Conservation (phyloP, 2,888 invertebrate genomes). For the Eristalinus aeneus region DNA sequence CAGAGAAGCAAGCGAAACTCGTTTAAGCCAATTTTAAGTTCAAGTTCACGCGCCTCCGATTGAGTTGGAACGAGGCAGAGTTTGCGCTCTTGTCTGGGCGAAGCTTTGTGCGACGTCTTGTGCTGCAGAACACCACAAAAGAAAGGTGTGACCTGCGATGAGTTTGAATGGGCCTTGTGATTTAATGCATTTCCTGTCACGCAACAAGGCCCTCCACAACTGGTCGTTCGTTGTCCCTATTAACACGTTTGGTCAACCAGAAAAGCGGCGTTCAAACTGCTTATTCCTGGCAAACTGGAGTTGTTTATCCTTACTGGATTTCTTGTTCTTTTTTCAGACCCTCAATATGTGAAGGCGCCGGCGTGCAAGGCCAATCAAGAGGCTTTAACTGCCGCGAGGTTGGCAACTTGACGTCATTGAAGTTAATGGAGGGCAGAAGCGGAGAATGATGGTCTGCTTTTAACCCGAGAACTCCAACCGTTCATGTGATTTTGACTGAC, state of each 20-base stretch:
- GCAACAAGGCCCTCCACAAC: background rate
- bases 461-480: background rate
- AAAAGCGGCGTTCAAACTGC: background rate
- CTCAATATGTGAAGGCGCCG: background rate
- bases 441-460: background rate
- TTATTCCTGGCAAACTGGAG: background rate
- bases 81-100: background rate
- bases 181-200: conserved; percentile 43
- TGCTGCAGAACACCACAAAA: background rate
- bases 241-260: conserved; percentile 14
- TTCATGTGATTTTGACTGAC: background rate
- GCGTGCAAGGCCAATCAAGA: no score
- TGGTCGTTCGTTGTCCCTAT: conserved; percentile 25
- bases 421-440: conserved; percentile 3
- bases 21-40: conserved; percentile 58
- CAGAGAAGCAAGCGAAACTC: conserved; percentile 19
- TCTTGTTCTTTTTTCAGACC: background rate
- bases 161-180: conserved; percentile 36
- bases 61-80: background rate
- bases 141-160: background rate
- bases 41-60: conserved; percentile 60
- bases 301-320: conserved; percentile 32
- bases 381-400: conserved; percentile 16
- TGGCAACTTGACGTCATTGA: conserved; percentile 25
- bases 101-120: background rate